phyloP scores from a whole-genome alignment of 2,113 vertebrate species.

The Corythornis cristatus region DNA sequence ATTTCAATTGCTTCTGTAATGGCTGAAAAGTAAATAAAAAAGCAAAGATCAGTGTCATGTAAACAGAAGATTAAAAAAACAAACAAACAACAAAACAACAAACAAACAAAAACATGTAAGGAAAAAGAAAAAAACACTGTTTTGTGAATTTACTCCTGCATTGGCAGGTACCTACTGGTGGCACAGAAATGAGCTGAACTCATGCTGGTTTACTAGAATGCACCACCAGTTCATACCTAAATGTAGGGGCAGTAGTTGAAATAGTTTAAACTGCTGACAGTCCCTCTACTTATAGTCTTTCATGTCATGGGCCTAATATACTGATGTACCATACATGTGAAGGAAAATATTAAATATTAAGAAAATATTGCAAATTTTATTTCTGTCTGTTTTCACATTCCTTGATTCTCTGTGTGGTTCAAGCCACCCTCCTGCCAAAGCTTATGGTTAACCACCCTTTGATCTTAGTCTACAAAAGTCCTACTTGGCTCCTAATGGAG shows the following conservation, averaged over 20 bases:
- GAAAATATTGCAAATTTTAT: not conserved
- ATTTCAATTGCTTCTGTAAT: slow-evolving; percentile 94
- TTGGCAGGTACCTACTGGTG: not conserved
- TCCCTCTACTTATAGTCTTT: not conserved
- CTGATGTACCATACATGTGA: not conserved
- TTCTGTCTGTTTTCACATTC: not conserved
- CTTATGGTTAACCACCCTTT: not conserved
- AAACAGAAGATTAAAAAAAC: no score
- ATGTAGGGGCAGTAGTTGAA: not conserved
- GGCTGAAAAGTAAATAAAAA: slow-evolving; percentile 73
- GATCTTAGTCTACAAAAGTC: not conserved
- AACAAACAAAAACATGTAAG: no score
- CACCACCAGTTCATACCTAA: not conserved
- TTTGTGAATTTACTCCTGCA: not conserved
- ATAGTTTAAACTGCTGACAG: not conserved
- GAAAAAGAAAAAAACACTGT: not conserved
- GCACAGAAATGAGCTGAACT: not conserved
- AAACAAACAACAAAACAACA: no score
- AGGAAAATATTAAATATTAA: not conserved
- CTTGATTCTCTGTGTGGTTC: not conserved
- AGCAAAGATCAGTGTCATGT: not conserved
- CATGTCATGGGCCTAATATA: not conserved
- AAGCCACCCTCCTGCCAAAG: not conserved
- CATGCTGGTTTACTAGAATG: not conserved
- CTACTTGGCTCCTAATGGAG: not conserved